Conservation (phyloP, 2,797 vertebrate genomes). For the Galagoides demidoff region DNA sequence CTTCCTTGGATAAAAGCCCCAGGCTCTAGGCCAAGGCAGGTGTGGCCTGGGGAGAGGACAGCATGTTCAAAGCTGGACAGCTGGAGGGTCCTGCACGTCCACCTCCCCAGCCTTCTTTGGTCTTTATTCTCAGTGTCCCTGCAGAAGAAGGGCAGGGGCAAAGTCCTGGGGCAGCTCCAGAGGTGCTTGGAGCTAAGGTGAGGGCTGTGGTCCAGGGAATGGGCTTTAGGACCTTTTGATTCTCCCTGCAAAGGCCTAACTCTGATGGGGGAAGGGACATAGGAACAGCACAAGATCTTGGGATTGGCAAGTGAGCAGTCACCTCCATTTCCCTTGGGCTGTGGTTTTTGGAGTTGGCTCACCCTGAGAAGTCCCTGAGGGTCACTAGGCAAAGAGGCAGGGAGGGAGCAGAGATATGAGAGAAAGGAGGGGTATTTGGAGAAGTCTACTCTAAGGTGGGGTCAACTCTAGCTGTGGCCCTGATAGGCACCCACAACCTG, state of each 20-base stretch:
- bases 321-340: not conserved
- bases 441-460: not conserved
- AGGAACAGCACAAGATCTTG: not conserved
- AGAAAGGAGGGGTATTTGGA: not conserved
- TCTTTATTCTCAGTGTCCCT: not conserved
- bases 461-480: not conserved
- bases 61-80: not conserved
- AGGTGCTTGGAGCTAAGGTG: not conserved
- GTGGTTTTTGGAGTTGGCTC: not conserved
- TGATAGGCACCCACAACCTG: not conserved
- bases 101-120: not conserved
- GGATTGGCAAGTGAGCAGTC: not conserved
- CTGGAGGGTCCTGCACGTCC: not conserved
- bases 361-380: not conserved
- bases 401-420: not conserved
- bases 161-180: not conserved
- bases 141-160: not conserved
- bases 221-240: not conserved
- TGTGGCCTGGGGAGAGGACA: not conserved
- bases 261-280: not conserved
- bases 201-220: not conserved
- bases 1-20: conserved; percentile 14
- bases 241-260: not conserved
- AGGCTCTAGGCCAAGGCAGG: not conserved
- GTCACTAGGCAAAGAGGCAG: not conserved